phyloP scores from a whole-genome alignment of 1,140 invertebrate genomes.

The Caerostris extrusa region DNA sequence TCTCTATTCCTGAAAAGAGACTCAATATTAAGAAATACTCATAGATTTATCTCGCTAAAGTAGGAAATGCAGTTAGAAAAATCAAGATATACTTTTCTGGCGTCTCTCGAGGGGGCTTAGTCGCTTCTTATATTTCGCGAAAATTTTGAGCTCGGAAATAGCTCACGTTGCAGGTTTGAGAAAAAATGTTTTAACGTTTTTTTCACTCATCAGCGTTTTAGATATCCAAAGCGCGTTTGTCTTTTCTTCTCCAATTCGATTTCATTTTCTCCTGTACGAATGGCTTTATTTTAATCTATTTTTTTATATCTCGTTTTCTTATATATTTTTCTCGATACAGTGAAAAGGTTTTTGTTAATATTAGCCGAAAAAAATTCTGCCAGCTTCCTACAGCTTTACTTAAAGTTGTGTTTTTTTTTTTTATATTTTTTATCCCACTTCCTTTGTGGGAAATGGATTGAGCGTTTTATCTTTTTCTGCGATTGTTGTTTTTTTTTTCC shows the following conservation, averaged over 20 bases:
- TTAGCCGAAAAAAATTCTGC: background rate
- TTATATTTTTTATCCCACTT: background rate
- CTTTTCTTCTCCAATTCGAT: too few species aligned
- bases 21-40: background rate
- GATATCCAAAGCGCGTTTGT: background rate
- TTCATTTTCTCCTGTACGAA: too few species aligned
- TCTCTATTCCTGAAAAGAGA: background rate
- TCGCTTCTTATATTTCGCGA: constrained; percentile 27
- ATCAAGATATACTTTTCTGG: constrained; percentile 19
- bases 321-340: background rate
- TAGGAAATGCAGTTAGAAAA: background rate
- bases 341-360: constrained; percentile 7
- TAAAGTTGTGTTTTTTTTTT: background rate
- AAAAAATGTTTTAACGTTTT: background rate
- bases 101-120: background rate
- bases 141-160: constrained; percentile 16
- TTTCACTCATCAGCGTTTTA: background rate
- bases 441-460: background rate
- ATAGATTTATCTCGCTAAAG: constrained; percentile 8
- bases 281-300: too few species aligned
- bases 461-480: background rate
- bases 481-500: background rate
- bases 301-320: too few species aligned
- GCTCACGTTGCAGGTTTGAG: background rate
- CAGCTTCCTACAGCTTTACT: background rate